Base-by-base conservation (phyloP, 1,140 invertebrate genomes). In the Aporrectodea caliginosa region DNA sequence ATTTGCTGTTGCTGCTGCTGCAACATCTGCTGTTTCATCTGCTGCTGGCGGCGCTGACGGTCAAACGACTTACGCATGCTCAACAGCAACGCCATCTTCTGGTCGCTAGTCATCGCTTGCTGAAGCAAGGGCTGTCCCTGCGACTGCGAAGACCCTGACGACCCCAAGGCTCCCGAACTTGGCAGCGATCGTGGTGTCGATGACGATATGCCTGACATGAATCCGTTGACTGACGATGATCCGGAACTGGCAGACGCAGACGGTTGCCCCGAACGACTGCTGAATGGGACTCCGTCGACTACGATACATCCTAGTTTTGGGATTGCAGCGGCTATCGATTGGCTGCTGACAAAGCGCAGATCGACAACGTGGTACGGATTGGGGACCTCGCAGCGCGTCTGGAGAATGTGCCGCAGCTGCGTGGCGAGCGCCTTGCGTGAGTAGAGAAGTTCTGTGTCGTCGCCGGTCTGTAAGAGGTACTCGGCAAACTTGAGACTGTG, bases 401-500 rank as follows among this genome's bases (percentile, higher is more conserved):
- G 79, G 14, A 84, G 78, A 35, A 85, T 31, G 31, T 78, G 73
- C 33, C 81, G 78, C 12, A 85, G 73, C 16, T 80, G 83, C 33
- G 83, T 84, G 31, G 79, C 81, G 71, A 85, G 80, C 1, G 78
- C n/a, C 87, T 93, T 93, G 90, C 95, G 95, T 85, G 92, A 93
- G 84, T 93, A 93, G 34, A 95, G 89, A 78, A 95, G 89, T 69
- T 94, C 94, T 88, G 93, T 93, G 87, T 95, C 94, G 81, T 92
- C 93, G 75, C 93, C 94, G 84, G 92, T 92, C 31, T 92, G 91
- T 12, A 95, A 88, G 22, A 93, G 93, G 84, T 92, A 90, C 84
- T 91, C 91, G 70, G 94, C 93, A 88, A 95, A 95, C 78, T 92
- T 91, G 70, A 94, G 93, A 86, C 93, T 94, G 89, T 95, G 93